phyloP scores from a whole-genome alignment of 2,888 invertebrate genomes.

The Hylaea fasciaria region DNA sequence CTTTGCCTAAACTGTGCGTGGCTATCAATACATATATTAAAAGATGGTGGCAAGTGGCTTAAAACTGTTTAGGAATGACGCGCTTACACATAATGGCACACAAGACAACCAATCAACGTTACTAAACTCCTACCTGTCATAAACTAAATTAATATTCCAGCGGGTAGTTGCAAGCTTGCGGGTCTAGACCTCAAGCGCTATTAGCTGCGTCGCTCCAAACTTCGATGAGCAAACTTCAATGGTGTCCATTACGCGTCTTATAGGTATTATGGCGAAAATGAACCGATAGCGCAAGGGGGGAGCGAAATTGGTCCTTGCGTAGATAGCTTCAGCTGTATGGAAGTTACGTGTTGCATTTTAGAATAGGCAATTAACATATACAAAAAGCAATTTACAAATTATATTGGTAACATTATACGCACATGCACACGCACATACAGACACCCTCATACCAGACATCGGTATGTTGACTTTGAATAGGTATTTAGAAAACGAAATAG shows the following conservation, averaged over 20 bases:
- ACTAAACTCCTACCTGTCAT: conserved; percentile 24
- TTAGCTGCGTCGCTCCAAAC: conserved; percentile 66
- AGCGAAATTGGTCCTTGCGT: conserved; percentile 17
- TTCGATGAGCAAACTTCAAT: conserved; percentile 77
- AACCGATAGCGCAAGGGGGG: conserved; percentile 4
- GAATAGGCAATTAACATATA: neutral
- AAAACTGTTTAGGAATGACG: no score
- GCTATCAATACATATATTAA: no score
- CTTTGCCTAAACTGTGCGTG: no score
- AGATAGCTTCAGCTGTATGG: conserved; percentile 1
- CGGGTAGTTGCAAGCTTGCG: conserved; percentile 38
- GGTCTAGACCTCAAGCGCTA: conserved; percentile 60
- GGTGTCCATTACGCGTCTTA: conserved; percentile 64
- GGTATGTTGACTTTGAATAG: no score
- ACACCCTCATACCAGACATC: no score
- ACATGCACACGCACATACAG: no score
- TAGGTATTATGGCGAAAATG: conserved; percentile 36
- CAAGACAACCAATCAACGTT: neutral
- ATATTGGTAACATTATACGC: no score
- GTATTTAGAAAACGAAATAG: no score
- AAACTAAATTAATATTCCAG: conserved; percentile 35
- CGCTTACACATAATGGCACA: neutral
- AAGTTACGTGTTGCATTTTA: neutral
- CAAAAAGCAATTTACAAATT: no score
- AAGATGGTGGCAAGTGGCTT: no score